Evolutionary conservation across 1,140 invertebrate genomes (phyloP).

Genomic region (Cyclargus thomasi): DNA sequence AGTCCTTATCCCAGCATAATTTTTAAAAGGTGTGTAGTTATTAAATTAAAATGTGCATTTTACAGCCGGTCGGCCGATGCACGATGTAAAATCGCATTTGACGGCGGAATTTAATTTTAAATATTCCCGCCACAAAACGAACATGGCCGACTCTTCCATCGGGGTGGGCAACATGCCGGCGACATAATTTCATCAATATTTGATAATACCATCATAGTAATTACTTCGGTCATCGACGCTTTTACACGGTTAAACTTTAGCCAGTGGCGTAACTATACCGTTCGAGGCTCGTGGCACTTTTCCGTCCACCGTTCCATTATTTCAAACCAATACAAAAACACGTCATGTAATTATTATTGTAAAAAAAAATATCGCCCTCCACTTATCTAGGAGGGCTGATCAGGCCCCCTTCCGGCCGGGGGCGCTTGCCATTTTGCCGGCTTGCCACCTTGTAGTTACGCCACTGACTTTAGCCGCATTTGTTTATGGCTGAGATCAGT

Average conservation of each 20-base stretch:
- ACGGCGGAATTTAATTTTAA: constrained; percentile 1
- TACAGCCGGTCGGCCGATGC: not conserved
- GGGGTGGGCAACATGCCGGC: not conserved
- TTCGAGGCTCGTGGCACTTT: too few relatives aligned
- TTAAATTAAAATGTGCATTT: not conserved
- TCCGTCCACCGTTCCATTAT: too few relatives aligned
- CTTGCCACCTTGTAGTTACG: too few relatives aligned
- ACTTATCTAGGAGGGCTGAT: too few relatives aligned
- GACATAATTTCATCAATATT: constrained; percentile 4
- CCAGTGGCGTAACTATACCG: too few relatives aligned
- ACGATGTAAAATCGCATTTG: not conserved
- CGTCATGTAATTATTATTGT: too few relatives aligned
- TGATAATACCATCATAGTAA: constrained; percentile 8
- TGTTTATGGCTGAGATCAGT: not conserved
- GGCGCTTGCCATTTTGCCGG: too few relatives aligned
- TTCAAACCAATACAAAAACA: too few relatives aligned
- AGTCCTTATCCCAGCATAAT: too few relatives aligned
- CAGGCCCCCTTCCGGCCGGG: too few relatives aligned
- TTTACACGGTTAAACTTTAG: not conserved
- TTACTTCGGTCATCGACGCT: not conserved
- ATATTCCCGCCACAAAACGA: constrained; percentile 3
- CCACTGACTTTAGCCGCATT: not conserved
- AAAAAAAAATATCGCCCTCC: too few relatives aligned
- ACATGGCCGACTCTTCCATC: not conserved
- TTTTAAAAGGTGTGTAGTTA: not conserved